Base-by-base conservation (phyloP, 2,797 vertebrate genomes). In the Mionectes olivaceus region DNA sequence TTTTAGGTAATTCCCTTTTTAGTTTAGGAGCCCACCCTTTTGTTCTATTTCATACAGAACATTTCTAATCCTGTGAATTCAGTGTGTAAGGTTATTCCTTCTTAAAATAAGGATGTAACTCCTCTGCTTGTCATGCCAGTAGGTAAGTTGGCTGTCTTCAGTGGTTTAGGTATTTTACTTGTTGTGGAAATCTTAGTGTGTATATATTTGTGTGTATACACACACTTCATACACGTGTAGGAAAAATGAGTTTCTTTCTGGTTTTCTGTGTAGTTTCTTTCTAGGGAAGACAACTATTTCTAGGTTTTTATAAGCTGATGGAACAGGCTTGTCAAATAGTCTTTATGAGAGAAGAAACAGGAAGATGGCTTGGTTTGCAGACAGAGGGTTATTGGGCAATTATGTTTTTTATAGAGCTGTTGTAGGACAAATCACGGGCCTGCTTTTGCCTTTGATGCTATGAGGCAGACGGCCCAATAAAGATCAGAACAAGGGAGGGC, bases 391-490 rank as follows among this genome's bases (percentile, higher is more conserved):
- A 97, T 97, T 98, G 97, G 97, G 97, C 97, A 98, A 98, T 98
- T 98, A 98, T 97, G 94, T 91, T 97, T 97, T 98, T 98, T 98
- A 98, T 98, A 97, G 98, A 98, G 96, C 98, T 97, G 98, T 97
- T 95, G 96, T 96, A 91, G 97, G 98, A 98, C 98, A 98, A 97
- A 98, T 97, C 97, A 75, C 93, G 96, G 97, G 94, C 93, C 97
- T 92, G 93, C 96, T 96, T 94, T 97, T 97, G 96, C 97, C 98
- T 98, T 98, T 98, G 98, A 98, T 97, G 98, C 96, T 95, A 89
- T 5, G 10, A 96, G 96, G 97, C 97, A 97, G 98, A 98, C 96
- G 79, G 97, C 95, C 96, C 97, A 98, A 98, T 98, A 98, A 98
- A 98, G 97, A 97, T 97, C 98, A 98, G 97, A 98, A 98, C 97